Conservation (phyloP, 2,113 vertebrate species). For the Pongo pygmaeus region DNA sequence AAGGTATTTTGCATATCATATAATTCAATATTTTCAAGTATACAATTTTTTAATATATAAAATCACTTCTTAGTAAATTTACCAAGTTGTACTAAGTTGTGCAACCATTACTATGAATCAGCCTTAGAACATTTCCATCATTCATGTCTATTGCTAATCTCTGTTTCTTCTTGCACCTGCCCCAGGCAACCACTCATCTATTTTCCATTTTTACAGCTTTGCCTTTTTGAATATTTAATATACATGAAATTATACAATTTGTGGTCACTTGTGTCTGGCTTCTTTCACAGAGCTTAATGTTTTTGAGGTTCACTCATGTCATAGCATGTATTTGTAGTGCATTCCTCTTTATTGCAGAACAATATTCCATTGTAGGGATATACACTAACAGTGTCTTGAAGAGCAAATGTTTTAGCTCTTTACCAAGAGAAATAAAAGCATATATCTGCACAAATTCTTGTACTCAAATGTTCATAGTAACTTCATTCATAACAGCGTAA, state of each 20-base stretch:
- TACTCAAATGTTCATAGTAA: background rate
- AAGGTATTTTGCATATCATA: background rate
- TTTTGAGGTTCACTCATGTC: background rate
- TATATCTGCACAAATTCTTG: background rate
- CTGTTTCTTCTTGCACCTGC: background rate
- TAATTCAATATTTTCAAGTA: conserved; percentile 3
- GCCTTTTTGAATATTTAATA: background rate
- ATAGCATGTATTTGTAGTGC: background rate
- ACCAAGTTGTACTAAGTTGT: background rate
- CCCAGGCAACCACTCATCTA: background rate
- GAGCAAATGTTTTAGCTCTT: background rate
- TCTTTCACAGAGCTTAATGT: background rate
- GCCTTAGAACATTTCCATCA: background rate
- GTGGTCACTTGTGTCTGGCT: background rate
- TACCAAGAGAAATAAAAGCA: conserved; percentile 20
- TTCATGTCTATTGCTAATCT: background rate
- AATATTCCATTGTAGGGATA: background rate
- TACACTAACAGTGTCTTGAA: background rate
- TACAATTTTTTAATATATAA: background rate
- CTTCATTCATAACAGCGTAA: background rate
- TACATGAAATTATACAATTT: background rate
- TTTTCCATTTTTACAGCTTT: background rate
- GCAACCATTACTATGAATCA: background rate
- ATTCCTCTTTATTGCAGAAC: background rate
- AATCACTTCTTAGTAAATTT: background rate